These are phyloP conservation scores for Epinotia demarniana DNA, from an alignment of 2,888 invertebrate genomes.

Conservation along the genomic window DNA sequence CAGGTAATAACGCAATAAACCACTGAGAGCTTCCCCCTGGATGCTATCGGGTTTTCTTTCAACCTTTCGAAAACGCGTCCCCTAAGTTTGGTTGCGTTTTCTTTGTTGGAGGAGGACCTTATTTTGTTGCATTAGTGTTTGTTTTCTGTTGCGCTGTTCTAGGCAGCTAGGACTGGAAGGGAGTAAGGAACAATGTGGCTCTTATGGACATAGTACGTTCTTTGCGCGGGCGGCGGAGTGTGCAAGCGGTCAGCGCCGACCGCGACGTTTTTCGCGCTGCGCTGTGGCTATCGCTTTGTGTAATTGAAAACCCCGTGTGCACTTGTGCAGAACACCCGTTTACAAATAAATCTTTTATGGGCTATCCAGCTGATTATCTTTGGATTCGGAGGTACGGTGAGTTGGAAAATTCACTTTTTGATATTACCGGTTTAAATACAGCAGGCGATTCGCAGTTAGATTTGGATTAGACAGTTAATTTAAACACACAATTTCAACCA, in stretches of 20 bases:
- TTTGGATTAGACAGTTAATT: neutral
- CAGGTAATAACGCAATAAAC: slow-evolving; percentile 85
- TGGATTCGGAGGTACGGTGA: slow-evolving; percentile 19
- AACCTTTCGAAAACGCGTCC: slow-evolving; percentile 80
- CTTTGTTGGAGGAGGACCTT: slow-evolving; percentile 68
- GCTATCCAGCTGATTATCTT: slow-evolving; percentile 49
- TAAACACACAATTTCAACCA: too few relatives aligned
- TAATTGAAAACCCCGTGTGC: slow-evolving; percentile 83
- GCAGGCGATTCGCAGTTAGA: neutral
- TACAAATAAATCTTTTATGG: slow-evolving; percentile 75
- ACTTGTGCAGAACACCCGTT: slow-evolving; percentile 76
- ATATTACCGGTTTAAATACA: neutral
- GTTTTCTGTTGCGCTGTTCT: slow-evolving; percentile 56
- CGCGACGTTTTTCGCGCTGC: slow-evolving; percentile 78
- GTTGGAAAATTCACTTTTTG: neutral
- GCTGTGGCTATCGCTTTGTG: slow-evolving; percentile 79
- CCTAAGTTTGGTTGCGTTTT: slow-evolving; percentile 66
- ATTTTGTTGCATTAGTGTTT: slow-evolving; percentile 65
- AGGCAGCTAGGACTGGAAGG: neutral
- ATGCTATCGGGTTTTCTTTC: slow-evolving; percentile 84
- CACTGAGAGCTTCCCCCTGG: slow-evolving; percentile 83
- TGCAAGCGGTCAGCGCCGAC: slow-evolving; percentile 77
- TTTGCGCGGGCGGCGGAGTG: slow-evolving; percentile 51
- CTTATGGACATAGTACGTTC: slow-evolving; percentile 7
- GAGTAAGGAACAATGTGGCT: neutral